phyloP scores from a whole-genome alignment of 1,140 invertebrate genomes.

The Hylaeus anthracinus region DNA sequence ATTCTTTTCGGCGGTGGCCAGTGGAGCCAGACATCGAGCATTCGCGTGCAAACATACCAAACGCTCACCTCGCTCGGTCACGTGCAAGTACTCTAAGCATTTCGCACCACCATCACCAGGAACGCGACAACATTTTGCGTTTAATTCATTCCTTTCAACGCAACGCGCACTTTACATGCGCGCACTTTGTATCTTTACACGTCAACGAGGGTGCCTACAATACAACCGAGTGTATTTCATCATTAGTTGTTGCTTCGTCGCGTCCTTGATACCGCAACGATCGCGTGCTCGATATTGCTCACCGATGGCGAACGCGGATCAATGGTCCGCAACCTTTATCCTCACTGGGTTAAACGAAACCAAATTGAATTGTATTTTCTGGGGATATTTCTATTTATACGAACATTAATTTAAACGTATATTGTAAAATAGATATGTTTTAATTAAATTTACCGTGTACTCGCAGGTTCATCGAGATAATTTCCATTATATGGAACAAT shows the following conservation, averaged over 20 bases:
- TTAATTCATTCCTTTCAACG: conserved; percentile 21
- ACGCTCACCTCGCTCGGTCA: neutral
- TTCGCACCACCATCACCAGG: neutral
- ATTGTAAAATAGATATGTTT: no score
- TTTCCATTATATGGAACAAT: no score
- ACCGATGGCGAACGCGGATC: neutral
- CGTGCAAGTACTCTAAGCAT: conserved; percentile 15
- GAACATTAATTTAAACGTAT: no score
- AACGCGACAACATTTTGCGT: conserved; percentile 11
- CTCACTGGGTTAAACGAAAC: no score
- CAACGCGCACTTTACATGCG: neutral
- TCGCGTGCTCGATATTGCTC: neutral
- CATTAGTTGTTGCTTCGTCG: neutral
- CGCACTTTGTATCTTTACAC: no score
- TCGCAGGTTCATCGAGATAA: no score
- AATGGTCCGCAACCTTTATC: no score
- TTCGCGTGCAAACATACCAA: conserved; percentile 47
- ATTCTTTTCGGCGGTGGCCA: conserved; percentile 55
- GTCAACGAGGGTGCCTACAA: neutral
- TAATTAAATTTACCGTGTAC: no score
- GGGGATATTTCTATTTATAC: no score
- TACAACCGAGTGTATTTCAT: no score
- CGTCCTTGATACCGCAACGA: neutral
- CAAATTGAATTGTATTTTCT: no score
- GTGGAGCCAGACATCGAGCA: conserved; percentile 44